Percentiles rank a stretch among this genome's conserved stretches.
These are phyloP conservation scores for Margarornis squamiger DNA, from an alignment of 2,797 vertebrate genomes.

Conservation along the genomic window DNA sequence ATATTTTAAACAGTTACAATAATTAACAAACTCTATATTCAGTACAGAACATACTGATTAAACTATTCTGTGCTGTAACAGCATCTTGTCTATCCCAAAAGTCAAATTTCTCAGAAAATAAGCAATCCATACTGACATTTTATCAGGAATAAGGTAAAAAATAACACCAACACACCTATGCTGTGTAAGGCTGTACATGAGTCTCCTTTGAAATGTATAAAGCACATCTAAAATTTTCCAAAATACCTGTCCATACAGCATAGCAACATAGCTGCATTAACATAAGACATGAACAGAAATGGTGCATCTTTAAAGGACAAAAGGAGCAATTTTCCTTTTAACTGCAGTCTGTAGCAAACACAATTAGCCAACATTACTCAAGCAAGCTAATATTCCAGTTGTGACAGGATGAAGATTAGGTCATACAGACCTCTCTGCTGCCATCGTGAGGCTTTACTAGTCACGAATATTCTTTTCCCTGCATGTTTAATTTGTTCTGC, in stretches of 20 bases:
- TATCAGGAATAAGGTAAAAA: neutral
- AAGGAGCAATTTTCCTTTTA: neutral
- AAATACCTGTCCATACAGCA: neutral
- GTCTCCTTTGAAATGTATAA: neutral
- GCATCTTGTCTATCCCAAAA: neutral
- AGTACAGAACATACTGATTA: neutral
- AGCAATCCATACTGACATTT: neutral
- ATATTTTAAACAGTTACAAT: neutral
- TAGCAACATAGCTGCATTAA: neutral
- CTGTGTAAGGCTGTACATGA: neutral
- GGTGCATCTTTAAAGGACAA: neutral
- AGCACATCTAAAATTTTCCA: neutral
- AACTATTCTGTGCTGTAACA: neutral
- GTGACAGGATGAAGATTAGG: neutral
- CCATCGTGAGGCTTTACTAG: neutral
- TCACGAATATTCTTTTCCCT: neutral
- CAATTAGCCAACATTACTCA: neutral
- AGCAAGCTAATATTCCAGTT: neutral
- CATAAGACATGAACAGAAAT: neutral
- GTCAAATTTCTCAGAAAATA: neutral
- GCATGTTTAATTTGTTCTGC: neutral
- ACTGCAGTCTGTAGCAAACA: neutral
- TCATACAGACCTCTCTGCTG: neutral
- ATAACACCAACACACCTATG: neutral
- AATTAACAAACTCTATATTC: neutral